These are phyloP conservation scores for Lerema accius DNA, from an alignment of 1,140 invertebrate species.

Conservation along the genomic window DNA sequence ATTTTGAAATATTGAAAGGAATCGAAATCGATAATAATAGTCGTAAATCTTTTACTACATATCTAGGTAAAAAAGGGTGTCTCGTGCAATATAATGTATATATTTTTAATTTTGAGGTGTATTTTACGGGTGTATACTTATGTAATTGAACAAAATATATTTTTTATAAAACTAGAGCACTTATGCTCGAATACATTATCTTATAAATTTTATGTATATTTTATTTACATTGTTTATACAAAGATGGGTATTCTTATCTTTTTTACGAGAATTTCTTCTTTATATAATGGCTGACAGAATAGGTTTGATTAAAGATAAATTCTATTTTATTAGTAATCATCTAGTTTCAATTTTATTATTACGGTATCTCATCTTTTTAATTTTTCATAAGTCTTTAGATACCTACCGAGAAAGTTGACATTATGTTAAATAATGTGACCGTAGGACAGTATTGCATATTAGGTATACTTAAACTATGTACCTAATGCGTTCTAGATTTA, in stretches of 20 bases:
- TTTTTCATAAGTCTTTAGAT: not conserved
- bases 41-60: conserved; percentile 37
- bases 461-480: conserved; percentile 12
- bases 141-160: conserved; percentile 52
- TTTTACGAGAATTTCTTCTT: not conserved
- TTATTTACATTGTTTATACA: conserved; percentile 32
- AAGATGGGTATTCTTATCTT: not conserved
- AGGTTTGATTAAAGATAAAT: not conserved
- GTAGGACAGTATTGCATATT: conserved; percentile 21
- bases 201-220: conserved; percentile 51
- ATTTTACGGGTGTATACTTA: conserved; percentile 54
- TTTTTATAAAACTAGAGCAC: conserved; percentile 44
- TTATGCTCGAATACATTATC: conserved; percentile 39
- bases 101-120: conserved; percentile 58
- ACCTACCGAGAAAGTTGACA: not conserved
- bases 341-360: not conserved
- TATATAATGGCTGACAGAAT: not conserved
- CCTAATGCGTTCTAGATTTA: conserved; percentile 19
- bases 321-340: not conserved
- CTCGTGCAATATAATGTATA: conserved; percentile 58
- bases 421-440: conserved; percentile 9
- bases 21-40: conserved; percentile 3
- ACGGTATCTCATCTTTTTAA: not conserved
- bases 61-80: conserved; percentile 59
- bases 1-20: not conserved